Base-by-base conservation (phyloP, 2,113 vertebrate genomes). In the Gavialis gangeticus region DNA sequence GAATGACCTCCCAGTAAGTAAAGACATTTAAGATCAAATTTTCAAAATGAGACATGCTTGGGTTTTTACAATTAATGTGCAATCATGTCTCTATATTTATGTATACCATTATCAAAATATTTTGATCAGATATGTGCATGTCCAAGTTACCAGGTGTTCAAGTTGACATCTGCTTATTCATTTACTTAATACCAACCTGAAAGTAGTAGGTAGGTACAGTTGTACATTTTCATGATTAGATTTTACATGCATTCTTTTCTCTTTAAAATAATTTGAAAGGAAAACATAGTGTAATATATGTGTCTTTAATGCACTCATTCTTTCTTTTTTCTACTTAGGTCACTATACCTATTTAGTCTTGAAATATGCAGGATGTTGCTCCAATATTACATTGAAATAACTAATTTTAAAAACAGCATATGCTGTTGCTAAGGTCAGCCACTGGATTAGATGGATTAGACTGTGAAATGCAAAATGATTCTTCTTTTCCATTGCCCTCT, bases 361-460 rank as follows among this genome's bases (percentile, higher is more conserved):
- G 64, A 87, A 82, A 83, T 89, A 56, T 1, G 5, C 54, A 8
- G 13, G 6, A 34, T 57, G 2, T 55, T 81, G 7, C 60, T 82
- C 92, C 58, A 62, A 5, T 80, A 56, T 77, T 83, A 56, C 11
- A 54, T 67, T 88, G 77, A 77, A 86, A 71, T 14, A 8, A 3
- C n/a, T 66, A 5, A 3, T 46, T 81, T 91, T 95, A 71, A 28
- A 71, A 79, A 81, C 34, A 24, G 21, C 8, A 3, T 34, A 28
- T 46, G 21, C 79, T 25, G 3, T 82, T 75, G 2, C 21, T 66
- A 75, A 94, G 67, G 76, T 88, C 80, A 95, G 46, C 21, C 28
- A 46, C 9, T 46, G 34, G 73, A 92, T 92, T 83, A 88, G 27
- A 58, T 64, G 64, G 82, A 93, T 90, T 93, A 93, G 28, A 82